Base-by-base conservation (phyloP, 2,888 invertebrate genomes). In the Unio pictorum region DNA sequence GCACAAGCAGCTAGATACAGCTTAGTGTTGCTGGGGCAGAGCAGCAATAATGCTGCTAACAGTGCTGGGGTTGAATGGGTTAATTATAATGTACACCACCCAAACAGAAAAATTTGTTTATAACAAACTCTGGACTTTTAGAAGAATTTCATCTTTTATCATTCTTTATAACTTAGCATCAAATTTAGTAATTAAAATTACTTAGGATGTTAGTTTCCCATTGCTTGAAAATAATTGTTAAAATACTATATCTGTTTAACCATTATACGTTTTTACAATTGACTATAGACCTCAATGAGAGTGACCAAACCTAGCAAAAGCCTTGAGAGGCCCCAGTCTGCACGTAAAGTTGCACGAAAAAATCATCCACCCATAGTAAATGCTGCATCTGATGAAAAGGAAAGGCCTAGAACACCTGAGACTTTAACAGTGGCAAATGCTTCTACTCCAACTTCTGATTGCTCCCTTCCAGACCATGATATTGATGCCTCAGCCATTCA, bases 401-500 rank as follows among this genome's bases (percentile, higher is more conserved):
- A 56, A 23, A 60, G 69, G 5, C 77, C 76, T 15, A 68, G 63
- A 26, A 81, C 79, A 7, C 77, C 77, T 8, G 78, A 79, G 23
- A 79, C 80, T 65, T 76, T 75, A 61, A 75, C 75, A 17, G 75
- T 80, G 0, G 79, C 78, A 4, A 84, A 86, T 63, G 84, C 86
- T 0, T 86, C 86, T 1, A 86, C 86, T 8, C 86, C 86, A 1
- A 82, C 83, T 0, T 80, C 76, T 70, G 84, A 84, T 56, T 79
- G 76, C 15, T 78, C 84, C 18, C 61, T 75, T 58, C 72, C 81
- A 26, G 74, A 75, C 11, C 74, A 79, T 62, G 84, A 84, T 67
- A 84, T 84, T 57, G 85, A 85, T 74, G 83, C 83, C 15, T 86
- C 86, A 0, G 83, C 84, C 8, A 84, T 86, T 65, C 84, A 83